A percentile compares a stretch with the other conserved stretches of the same genome.
Evolutionary conservation across 2,113 vertebrate species (phyloP).

Genomic region (Dermatemys mawii): DNA sequence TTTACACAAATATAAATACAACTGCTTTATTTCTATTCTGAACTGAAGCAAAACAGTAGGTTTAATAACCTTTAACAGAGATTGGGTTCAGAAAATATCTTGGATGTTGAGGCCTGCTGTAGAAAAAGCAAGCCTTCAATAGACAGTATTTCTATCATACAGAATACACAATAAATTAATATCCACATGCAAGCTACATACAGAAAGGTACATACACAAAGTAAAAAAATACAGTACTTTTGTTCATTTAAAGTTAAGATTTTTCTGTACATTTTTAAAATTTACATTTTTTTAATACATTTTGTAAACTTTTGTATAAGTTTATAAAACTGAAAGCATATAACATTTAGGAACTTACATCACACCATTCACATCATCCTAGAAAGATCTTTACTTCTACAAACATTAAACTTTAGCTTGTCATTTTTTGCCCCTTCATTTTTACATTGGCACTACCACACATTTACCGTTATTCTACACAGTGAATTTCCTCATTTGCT

Average conservation of each 20-base stretch:
- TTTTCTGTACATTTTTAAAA: conserved; percentile 82
- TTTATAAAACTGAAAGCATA: conserved; percentile 66
- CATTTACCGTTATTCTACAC: conserved; percentile 57
- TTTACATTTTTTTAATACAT: conserved; percentile 80
- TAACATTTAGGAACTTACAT: conserved; percentile 65
- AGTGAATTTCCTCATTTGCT: conserved; percentile 38
- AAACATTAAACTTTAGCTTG: conserved; percentile 36
- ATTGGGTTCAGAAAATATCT: conserved; percentile 52
- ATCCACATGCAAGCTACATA: conserved; percentile 93
- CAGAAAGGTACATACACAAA: conserved; percentile 80
- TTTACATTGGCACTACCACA: conserved; percentile 73
- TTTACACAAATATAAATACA: conserved; percentile 28
- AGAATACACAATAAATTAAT: conserved; percentile 92
- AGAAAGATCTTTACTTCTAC: conserved; percentile 8
- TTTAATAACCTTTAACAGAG: conserved; percentile 40
- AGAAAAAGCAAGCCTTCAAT: conserved; percentile 60
- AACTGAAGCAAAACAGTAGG: conserved; percentile 43
- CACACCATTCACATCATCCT: conserved; percentile 64
- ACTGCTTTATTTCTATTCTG: conserved; percentile 71
- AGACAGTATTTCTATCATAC: conserved; percentile 64
- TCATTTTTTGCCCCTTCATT: conserved; percentile 61
- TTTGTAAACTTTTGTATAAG: conserved; percentile 77
- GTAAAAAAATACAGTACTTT: conserved; percentile 86
- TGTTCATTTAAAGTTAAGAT: conserved; percentile 83
- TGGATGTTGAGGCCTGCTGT: conserved; percentile 28